Evolutionary conservation across 2,888 invertebrate genomes (phyloP), one percentile per base, ranked within the genome.

Genomic region (Piscicola geometra): DNA sequence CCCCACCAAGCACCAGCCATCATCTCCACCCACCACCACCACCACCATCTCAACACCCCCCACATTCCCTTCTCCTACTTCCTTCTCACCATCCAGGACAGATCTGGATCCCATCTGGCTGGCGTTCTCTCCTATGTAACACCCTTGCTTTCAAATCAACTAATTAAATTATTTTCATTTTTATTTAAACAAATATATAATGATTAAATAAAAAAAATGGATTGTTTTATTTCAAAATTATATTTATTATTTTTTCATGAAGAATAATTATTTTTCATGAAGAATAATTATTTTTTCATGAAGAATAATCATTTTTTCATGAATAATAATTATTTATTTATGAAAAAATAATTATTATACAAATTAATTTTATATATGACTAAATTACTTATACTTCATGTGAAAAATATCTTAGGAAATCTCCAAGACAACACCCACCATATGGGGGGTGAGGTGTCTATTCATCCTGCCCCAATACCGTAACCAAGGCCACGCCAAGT

Each of bases 401-500:
- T 68, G 5, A 5, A 32, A 28, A 68, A 68, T 30, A 21, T 70
- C 28, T 41, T 36, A 18, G 35, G 36, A 41, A 12, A 70, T 21
- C 12, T 15, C 50, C 70, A 36, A 70, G 9, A 70, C 15, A 30
- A 25, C 25, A 0, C n/a, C 25, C 9, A 50, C 32, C 18, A 28
- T 3, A n/a, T 72, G 72, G 72, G 52, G 18, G 0, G 72, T 72
- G 21, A 52, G 30, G 18, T 72, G 72, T 41, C 72, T 72, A 50
- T 72, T 72, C 28, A 50, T 72, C 32, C 56, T 72, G 21, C 72
- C 72, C 52, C 72, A 72, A 33, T 72, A 72, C 56, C 35, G 72
- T 9, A 72, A 72, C 47, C 72, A 72, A n/a, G 72, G 72, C 28
- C 72, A 72, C 52, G 72, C 72, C 28, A 72, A 72, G 35, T 72